Evolutionary conservation across 2,113 vertebrate genomes (phyloP), one percentile per base, ranked within the genome.

Genomic region (Piliocolobus tephrosceles): DNA sequence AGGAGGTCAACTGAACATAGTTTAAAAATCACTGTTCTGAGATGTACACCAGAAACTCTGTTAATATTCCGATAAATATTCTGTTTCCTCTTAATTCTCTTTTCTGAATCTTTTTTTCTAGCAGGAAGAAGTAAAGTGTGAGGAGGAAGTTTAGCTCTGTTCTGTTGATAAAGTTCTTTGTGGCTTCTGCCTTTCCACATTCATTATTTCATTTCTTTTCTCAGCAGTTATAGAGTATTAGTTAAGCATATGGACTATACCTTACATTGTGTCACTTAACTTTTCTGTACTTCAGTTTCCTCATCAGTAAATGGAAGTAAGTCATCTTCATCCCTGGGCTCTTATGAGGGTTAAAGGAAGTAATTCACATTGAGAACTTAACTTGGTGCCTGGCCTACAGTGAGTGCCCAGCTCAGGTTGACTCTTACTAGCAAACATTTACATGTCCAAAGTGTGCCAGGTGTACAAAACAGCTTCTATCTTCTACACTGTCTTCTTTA

Each of bases 371-470:
- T 75, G 22, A 80, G 27, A n/a, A 35, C 5, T n/a, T 76, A 32
- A 35, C 45, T 1, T 47, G 6, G 20, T 6, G 7, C 16, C 68
- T 27, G 13, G 30, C 12, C 10, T 8, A 30, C 3, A 0, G 0
- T 20, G 2, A 72, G 27, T 50, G 0, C 4, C 11, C 40, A 25
- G n/a, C 27, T 25, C 38, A 40, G 38, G 55, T 25, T 50, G n/a
- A 27, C 30, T 83, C 6, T 58, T 38, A 40, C 5, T 25, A 32
- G 55, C 7, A 20, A 20, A 9, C 17, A 45, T 40, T 68, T 14
- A 50, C n/a, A 23, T 16, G 4, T 30, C 40, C 14, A 52, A 16
- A 79, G 22, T 18, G 23, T 40, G 16, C 20, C 17, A 22, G 73
- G 52, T 32, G 1, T 25, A 38, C 32, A n/a, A 43, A 79, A 27